These are phyloP conservation scores for Sciurus niger DNA, from an alignment of 2,113 vertebrate genomes.

Conservation along the genomic window DNA sequence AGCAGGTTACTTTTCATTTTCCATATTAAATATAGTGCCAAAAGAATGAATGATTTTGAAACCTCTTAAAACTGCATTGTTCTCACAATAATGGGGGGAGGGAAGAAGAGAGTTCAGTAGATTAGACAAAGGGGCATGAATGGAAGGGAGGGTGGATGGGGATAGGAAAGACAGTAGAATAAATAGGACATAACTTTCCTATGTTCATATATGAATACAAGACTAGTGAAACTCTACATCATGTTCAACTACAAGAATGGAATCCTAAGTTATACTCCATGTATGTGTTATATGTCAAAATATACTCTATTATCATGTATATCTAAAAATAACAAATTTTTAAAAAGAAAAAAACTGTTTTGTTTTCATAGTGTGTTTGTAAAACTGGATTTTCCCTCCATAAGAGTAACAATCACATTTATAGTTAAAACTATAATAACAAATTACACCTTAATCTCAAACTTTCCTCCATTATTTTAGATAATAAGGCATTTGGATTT, in stretches of 20 bases:
- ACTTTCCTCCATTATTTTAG: conserved; percentile 19
- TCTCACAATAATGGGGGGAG: not conserved
- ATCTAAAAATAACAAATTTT: no score
- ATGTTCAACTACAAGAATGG: no score
- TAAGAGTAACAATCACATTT: not conserved
- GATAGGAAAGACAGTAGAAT: no score
- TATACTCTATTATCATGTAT: no score
- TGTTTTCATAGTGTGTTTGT: conserved; percentile 60
- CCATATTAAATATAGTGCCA: not conserved
- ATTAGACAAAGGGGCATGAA: no score
- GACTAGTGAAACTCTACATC: no score
- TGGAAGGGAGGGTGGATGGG: no score
- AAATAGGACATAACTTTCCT: no score
- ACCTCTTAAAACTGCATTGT: not conserved
- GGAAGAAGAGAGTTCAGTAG: no score
- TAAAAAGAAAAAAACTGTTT: not conserved
- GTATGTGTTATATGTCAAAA: no score
- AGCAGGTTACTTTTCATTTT: conserved; percentile 51
- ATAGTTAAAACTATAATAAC: conserved; percentile 49
- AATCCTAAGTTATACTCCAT: no score
- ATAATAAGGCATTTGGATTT: conserved; percentile 4
- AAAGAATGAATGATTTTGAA: conserved; percentile 47
- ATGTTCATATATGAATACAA: no score
- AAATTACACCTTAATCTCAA: conserved; percentile 8
- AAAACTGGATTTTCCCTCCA: not conserved